Percentiles rank a stretch among this genome's conserved stretches.
Evolutionary conservation across 1,140 invertebrate genomes (phyloP).

Genomic region (Plectrocnemia conspersa): DNA sequence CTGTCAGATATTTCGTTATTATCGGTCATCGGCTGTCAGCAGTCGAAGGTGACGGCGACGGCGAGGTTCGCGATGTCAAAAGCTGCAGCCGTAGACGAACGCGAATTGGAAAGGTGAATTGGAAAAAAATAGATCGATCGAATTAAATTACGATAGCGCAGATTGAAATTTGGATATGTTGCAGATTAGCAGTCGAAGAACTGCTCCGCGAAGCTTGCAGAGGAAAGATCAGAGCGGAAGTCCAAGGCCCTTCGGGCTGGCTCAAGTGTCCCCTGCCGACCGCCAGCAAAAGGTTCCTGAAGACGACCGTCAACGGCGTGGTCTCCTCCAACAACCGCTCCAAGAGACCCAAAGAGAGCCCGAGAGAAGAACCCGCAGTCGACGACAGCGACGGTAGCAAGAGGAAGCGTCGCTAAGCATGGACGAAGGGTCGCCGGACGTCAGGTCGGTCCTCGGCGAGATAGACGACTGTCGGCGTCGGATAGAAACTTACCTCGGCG

Average conservation of each 20-base stretch:
- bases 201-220: conserved; percentile 57
- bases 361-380: background rate
- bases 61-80: conserved; percentile 6
- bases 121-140: background rate
- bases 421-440: conserved; percentile 41
- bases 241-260: conserved; percentile 60
- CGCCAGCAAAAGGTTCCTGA: conserved; percentile 58
- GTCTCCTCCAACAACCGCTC: conserved; percentile 48
- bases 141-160: background rate
- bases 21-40: too few relatives aligned
- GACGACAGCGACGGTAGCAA: conserved; percentile 36
- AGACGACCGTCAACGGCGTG: conserved; percentile 47
- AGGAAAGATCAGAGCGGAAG: conserved; percentile 56
- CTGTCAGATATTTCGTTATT: too few relatives aligned
- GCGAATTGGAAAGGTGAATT: background rate
- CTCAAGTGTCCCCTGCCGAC: conserved; percentile 53
- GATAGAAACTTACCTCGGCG: conserved; percentile 51
- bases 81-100: background rate
- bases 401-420: conserved; percentile 42
- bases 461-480: conserved; percentile 54
- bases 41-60: too few relatives aligned
- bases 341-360: conserved; percentile 21
- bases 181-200: conserved; percentile 57
- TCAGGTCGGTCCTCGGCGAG: conserved; percentile 51
- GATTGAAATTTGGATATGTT: conserved; percentile 12